Evolutionary conservation across 1,140 invertebrate genomes (phyloP).

Genomic region (Lepidotrigona ventralis): DNA sequence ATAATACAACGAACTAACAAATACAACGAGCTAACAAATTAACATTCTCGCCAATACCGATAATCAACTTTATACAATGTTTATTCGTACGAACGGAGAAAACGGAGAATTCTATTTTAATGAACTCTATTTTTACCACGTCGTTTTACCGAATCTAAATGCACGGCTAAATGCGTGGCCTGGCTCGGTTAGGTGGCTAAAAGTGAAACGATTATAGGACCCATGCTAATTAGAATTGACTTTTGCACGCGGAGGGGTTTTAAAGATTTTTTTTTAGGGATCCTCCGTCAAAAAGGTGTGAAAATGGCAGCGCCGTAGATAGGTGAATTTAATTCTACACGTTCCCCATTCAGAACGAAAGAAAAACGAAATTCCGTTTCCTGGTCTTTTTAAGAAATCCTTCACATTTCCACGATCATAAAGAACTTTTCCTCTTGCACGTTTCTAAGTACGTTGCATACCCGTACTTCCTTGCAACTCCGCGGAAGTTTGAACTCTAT

Average conservation of each 20-base stretch:
- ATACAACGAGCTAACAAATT: background rate
- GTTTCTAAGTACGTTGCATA: background rate
- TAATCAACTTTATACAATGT: background rate
- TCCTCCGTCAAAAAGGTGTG: background rate
- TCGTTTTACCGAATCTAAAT: background rate
- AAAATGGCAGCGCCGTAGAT: background rate
- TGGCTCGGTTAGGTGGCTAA: background rate
- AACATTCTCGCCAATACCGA: background rate
- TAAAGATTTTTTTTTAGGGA: background rate
- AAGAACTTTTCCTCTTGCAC: background rate
- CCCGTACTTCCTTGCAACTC: background rate
- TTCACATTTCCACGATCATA: background rate
- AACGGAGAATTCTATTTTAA: background rate
- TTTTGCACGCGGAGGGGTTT: background rate
- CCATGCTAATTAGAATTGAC: background rate
- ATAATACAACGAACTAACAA: background rate
- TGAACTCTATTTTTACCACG: background rate
- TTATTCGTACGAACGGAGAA: background rate
- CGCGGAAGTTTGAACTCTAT: background rate
- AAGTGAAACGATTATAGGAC: background rate
- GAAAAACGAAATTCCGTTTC: background rate
- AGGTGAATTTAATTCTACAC: background rate
- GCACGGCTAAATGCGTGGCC: background rate
- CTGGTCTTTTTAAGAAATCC: background rate
- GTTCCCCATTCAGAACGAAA: background rate